Evolutionary conservation across 2,113 vertebrate genomes (phyloP).

Genomic region (Mormoops blainvillei): DNA sequence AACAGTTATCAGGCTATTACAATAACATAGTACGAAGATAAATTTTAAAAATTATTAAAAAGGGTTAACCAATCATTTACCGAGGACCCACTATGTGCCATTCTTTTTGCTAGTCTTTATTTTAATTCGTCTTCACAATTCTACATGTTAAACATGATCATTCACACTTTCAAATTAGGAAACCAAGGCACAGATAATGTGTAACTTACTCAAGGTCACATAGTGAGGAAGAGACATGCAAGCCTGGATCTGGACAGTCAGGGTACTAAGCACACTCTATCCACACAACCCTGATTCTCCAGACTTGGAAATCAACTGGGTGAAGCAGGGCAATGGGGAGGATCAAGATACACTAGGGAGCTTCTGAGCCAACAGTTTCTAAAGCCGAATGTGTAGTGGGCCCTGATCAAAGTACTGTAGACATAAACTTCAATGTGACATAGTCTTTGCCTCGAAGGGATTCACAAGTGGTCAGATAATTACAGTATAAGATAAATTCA

Average conservation of each 20-base stretch:
- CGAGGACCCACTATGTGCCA: not conserved
- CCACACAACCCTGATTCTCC: not conserved
- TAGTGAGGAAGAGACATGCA: not conserved
- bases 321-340: not conserved
- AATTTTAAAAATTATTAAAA: not conserved
- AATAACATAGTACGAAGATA: not conserved
- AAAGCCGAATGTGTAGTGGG: not conserved
- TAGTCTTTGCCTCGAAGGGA: not conserved
- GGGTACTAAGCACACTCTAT: not conserved
- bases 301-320: not conserved
- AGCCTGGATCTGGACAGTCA: not conserved
- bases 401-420: not conserved
- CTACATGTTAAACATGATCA: not conserved
- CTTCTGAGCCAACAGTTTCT: not conserved
- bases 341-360: not conserved
- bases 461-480: not conserved
- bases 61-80: not conserved
- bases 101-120: not conserved
- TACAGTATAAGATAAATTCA: not conserved
- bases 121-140: not conserved
- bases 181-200: not conserved
- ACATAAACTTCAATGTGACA: not conserved
- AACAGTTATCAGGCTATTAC: not conserved
- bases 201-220: not conserved
- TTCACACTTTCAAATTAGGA: not conserved